Base-by-base conservation (phyloP, 2,797 vertebrate species). In the Danio albolineatus region DNA sequence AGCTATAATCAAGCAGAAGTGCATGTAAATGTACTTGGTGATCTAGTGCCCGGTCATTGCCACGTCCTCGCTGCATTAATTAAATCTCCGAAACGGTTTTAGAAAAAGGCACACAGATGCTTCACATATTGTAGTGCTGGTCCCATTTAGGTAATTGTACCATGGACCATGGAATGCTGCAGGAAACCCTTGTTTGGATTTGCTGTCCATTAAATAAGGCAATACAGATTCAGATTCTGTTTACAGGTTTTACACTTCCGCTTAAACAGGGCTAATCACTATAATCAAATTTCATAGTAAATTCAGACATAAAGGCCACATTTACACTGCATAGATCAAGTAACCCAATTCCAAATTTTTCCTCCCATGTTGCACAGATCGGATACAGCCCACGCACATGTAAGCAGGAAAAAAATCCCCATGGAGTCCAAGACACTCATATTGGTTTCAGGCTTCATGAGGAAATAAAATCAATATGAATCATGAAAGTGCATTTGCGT, bases 91-190 rank as follows among this genome's bases (percentile, higher is more conserved):
- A n/a, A 14, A 80, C 48, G 9, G 78, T 60, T 76, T 51, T 38
- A 61, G 73, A 76, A 72, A 82, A 88, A 89, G 82, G 84, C 86
- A 88, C 79, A 81, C 7, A 81, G 71, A 67, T 67, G 17, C n/a
- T 84, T 17, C 80, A 87, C 84, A 86, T 78, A 86, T 70, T 76
- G 12, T 17, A 79, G 85, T 86, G 80, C 76, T 82, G 81, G 74
- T 83, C 38, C 79, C 39, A 57, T 46, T 5, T 72, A 57, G 38
- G 48, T 43, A 5, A 9, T 75, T 12, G 21, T 46, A 57, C 54
- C 36, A 46, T 41, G 10, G 14, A 67, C 54, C n/a, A 38, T 21
- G 10, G 14, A 67, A 77, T 46, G 75, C 21, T 69, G 53, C 49
- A 41, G 44, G 69, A 19, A 38, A 67, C 5, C 10, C 10, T 73